Conservation (phyloP, 2,113 vertebrate genomes). For the Smithornis capensis region DNA sequence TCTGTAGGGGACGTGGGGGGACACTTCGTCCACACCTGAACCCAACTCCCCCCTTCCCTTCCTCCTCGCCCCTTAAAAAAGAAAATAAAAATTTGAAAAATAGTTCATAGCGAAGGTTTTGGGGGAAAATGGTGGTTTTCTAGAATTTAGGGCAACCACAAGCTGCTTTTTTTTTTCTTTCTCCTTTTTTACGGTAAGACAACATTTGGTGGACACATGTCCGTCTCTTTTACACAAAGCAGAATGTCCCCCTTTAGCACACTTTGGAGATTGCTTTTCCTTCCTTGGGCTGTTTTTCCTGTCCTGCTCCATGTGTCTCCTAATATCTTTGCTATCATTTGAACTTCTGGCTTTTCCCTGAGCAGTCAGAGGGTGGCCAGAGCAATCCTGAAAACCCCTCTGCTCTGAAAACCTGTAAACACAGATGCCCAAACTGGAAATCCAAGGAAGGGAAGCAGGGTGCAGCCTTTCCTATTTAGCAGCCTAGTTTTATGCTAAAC, state of each 20-base stretch:
- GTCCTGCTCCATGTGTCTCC: neutral
- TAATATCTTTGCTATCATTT: neutral
- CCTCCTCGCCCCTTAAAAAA: neutral
- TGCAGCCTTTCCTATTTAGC: neutral
- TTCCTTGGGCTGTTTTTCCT: slow-evolving; percentile 44
- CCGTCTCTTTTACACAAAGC: slow-evolving; percentile 8
- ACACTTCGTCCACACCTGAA: neutral
- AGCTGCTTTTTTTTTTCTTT: rapidly evolving
- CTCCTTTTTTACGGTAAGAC: neutral
- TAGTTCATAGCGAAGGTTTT: neutral
- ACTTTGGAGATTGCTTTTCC: slow-evolving; percentile 44
- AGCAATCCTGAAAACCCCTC: neutral
- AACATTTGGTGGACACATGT: slow-evolving; percentile 69
- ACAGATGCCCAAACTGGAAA: neutral
- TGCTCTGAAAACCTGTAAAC: neutral
- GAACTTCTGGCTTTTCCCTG: neutral
- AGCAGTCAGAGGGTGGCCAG: neutral
- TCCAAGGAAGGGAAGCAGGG: neutral
- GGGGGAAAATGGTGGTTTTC: rapidly evolving
- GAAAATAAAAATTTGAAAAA: no score
- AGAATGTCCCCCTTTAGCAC: neutral
- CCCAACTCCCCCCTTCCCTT: rapidly evolving
- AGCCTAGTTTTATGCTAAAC: neutral
- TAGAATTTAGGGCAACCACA: neutral
- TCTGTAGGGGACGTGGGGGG: neutral